A percentile compares a stretch with the other conserved stretches of the same genome.
Evolutionary conservation across 2,113 vertebrate species (phyloP).

Genomic region (Syngnathoides biaculeatus): DNA sequence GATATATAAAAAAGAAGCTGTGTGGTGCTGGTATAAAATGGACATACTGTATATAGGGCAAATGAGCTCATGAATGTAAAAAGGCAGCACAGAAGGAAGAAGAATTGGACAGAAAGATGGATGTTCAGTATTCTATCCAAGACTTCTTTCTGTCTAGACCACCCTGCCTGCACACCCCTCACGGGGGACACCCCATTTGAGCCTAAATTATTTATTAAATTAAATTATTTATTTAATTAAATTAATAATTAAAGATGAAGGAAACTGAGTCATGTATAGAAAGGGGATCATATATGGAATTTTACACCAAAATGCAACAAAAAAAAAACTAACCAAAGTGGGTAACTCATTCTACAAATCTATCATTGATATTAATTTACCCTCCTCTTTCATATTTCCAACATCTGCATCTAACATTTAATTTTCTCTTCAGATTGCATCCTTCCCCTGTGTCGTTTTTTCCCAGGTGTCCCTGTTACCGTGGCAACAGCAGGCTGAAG

Average conservation of each 20-base stretch:
- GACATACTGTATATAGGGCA: background rate
- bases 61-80: background rate
- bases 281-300: background rate
- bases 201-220: conserved; percentile 68
- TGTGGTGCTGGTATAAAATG: background rate
- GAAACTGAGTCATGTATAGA: background rate
- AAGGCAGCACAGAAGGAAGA: background rate
- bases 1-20: background rate
- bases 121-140: conserved; percentile 25
- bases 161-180: background rate
- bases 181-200: conserved; percentile 58
- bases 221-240: conserved; percentile 75
- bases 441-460: background rate
- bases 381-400: background rate
- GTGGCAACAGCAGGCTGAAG: conserved; percentile 57
- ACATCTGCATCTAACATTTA: conserved; percentile 7
- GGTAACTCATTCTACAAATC: background rate
- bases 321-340: conserved; percentile 3
- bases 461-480: conserved; percentile 48
- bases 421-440: background rate
- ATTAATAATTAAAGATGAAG: conserved; percentile 72
- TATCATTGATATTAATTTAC: background rate
- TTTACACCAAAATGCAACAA: background rate
- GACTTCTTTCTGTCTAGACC: conserved; percentile 2
- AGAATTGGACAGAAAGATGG: background rate